phyloP scores from a whole-genome alignment of 2,797 vertebrate genomes.

The Eulemur albifrons region DNA sequence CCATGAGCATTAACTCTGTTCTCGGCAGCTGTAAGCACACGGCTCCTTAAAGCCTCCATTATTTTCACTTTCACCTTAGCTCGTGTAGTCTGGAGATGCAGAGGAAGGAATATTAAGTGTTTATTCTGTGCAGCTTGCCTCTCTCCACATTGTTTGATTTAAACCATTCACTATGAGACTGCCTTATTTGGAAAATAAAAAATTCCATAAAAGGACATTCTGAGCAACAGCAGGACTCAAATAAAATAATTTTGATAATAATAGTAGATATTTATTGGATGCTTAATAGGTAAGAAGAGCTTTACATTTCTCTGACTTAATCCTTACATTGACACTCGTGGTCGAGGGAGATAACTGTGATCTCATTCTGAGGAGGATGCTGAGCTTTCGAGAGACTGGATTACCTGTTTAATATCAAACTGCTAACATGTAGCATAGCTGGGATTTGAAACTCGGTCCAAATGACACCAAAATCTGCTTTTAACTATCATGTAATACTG shows the following conservation, averaged over 20 bases:
- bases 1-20: neutral
- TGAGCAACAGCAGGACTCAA: neutral
- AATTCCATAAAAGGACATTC: neutral
- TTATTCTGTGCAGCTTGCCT: neutral
- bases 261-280: neutral
- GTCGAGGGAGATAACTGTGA: neutral
- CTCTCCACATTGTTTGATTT: neutral
- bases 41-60: neutral
- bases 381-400: neutral
- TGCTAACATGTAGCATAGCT: neutral
- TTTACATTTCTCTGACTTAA: neutral
- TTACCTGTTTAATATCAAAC: neutral
- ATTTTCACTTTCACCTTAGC: neutral
- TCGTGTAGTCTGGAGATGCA: neutral
- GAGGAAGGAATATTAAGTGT: rapidly evolving
- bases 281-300: neutral
- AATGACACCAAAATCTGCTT: neutral
- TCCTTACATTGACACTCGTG: neutral
- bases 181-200: neutral
- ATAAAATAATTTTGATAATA: neutral
- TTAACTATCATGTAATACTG: neutral
- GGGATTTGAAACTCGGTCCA: neutral
- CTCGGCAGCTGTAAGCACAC: neutral
- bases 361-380: neutral
- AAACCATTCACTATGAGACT: neutral